These are phyloP conservation scores for Polypterus bichir DNA, from an alignment of 2,113 vertebrate species.

Conservation along the genomic window DNA sequence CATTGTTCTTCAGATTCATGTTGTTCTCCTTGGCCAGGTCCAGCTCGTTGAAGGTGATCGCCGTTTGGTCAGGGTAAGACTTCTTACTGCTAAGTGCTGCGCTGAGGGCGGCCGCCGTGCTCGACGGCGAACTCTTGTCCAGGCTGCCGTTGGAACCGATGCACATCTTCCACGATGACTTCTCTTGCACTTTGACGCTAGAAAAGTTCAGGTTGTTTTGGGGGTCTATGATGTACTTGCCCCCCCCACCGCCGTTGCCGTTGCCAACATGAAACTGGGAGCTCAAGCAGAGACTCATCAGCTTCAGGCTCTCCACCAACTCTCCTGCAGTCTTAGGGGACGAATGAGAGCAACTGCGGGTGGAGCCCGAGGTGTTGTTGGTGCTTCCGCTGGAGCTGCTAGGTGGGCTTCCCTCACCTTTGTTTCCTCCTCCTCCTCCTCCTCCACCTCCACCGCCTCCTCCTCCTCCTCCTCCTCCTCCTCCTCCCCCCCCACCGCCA, in stretches of 20 bases:
- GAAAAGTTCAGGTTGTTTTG: slow-evolving; percentile 56
- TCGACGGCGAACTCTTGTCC: slow-evolving; percentile 42
- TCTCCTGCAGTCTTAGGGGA: slow-evolving; percentile 55
- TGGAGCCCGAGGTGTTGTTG: slow-evolving; percentile 52
- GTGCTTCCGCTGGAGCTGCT: slow-evolving; percentile 49
- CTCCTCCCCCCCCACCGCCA: slow-evolving; percentile 58
- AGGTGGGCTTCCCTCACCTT: slow-evolving; percentile 61
- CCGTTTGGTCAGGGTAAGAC: slow-evolving; percentile 63
- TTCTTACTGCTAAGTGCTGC: slow-evolving; percentile 26
- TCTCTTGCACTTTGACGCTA: slow-evolving; percentile 78
- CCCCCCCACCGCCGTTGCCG: slow-evolving; percentile 10
- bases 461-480: slow-evolving; percentile 37
- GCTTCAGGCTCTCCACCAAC: slow-evolving; percentile 81
- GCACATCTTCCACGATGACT: slow-evolving; percentile 84
- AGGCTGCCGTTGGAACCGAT: slow-evolving; percentile 51
- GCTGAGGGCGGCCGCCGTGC: slow-evolving; percentile 21
- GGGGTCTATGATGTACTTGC: slow-evolving; percentile 69
- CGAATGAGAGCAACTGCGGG: slow-evolving; percentile 49
- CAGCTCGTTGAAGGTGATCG: slow-evolving; percentile 46
- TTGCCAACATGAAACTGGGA: slow-evolving; percentile 63
- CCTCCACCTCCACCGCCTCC: slow-evolving; percentile 45
- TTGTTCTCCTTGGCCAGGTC: slow-evolving; percentile 62
- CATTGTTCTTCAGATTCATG: slow-evolving; percentile 73
- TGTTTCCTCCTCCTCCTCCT: slow-evolving; percentile 40
- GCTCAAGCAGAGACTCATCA: slow-evolving; percentile 83